Base-by-base conservation (phyloP, 2,888 invertebrate genomes). In the Polymixis flavicincta region DNA sequence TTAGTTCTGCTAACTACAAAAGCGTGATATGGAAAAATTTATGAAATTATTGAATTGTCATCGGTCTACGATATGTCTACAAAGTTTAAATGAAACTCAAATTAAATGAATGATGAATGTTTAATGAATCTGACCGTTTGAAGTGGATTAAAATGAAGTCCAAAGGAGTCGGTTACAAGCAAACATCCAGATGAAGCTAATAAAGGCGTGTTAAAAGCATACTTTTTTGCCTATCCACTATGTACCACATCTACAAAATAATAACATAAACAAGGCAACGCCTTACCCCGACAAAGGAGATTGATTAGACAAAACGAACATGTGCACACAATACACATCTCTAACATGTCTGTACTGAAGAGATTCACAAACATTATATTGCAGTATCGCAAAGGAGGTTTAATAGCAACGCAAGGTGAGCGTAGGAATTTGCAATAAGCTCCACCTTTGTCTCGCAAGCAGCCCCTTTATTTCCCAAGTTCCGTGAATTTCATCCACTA, bases 401-500 rank as follows among this genome's bases (percentile, higher is more conserved):
- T 93, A 94, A 94, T 93, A 94, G 93, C 92, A 87, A 89, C 90
- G 91, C 89, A 92, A 95, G 93, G 94, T 95, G 94, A 93, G 91
- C 92, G 90, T 80, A 88, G 94, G 96, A 96, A 95, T 96, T 94
- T 93, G 95, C 95, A 96, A 96, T 96, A 96, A 95, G 93, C 94
- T 90, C 90, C 89, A 93, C 94, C 95, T 95, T 94, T 94, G 94
- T 94, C 94, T 94, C 92, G 88, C 84, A 90, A 91, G 91, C 90
- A 86, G 87, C 88, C 91, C 92, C 92, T 92, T 93, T 94, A 94
- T 94, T 94, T 93, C 92, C 93, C 90, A 92, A 93, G 93, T 93
- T 94, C 93, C 93, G 90, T 93, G 94, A 93, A 94, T 94, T 95
- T 94, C 92, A 92, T 92, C 91, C 92, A 91, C 91, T 92, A 91